A percentile compares a stretch with the other conserved stretches of the same genome.
These are phyloP conservation scores for Sebastolobus alascanus DNA, from an alignment of 2,797 vertebrate genomes.

Conservation along the genomic window DNA sequence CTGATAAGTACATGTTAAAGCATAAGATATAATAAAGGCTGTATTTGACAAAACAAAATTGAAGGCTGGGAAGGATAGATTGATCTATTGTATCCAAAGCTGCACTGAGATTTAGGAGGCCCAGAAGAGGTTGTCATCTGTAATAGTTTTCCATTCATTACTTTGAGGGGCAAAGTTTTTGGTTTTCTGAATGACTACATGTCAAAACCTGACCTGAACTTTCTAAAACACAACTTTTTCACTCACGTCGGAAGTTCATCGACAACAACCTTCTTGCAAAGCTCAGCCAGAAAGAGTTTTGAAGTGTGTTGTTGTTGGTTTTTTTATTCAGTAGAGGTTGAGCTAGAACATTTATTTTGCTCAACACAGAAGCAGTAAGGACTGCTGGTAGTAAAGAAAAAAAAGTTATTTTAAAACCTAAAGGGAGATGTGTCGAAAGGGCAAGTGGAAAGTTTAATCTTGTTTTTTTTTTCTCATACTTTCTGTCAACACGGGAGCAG, in stretches of 20 bases:
- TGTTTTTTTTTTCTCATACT: background rate
- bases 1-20: background rate
- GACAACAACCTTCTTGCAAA: background rate
- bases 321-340: conserved; percentile 15
- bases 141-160: background rate
- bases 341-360: conserved; percentile 3
- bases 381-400: conserved; percentile 10
- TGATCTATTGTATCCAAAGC: background rate
- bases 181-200: background rate
- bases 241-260: conserved; percentile 1
- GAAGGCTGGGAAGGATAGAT: background rate
- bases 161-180: background rate
- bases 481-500: conserved; percentile 3
- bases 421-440: conserved; percentile 24
- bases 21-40: background rate
- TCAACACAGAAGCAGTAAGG: background rate
- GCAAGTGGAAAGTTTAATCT: conserved; percentile 20
- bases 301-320: background rate
- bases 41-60: background rate
- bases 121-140: background rate
- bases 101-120: conserved; percentile 11
- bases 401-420: conserved; percentile 9
- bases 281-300: background rate
- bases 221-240: conserved; percentile 6
- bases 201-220: background rate